phyloP scores from a whole-genome alignment of 2,888 invertebrate species.

The Polyommatus iphigenia region DNA sequence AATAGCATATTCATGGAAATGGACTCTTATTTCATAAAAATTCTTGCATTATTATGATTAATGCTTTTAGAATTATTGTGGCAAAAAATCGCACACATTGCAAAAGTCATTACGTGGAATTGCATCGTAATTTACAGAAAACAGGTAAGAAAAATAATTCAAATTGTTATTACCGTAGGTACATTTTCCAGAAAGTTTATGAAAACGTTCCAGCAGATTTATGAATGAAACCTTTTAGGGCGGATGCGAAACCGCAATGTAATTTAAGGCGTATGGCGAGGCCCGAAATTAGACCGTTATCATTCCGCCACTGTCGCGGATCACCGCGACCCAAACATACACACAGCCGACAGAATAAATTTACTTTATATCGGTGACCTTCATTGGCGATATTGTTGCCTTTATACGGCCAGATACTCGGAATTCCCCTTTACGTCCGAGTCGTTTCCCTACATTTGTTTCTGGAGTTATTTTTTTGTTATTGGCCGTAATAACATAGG shows the following conservation, averaged over 20 bases:
- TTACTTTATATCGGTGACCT: constrained; percentile 77
- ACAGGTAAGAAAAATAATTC: constrained; percentile 41
- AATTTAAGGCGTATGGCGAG: constrained; percentile 72
- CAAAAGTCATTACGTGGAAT: constrained; percentile 12
- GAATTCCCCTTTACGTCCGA: constrained; percentile 56
- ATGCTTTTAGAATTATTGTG: not conserved
- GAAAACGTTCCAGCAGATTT: constrained; percentile 76
- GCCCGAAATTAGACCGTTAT: constrained; percentile 77
- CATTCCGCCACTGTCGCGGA: constrained; percentile 76
- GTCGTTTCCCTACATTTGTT: constrained; percentile 49
- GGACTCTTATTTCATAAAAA: no score
- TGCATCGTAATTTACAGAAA: not conserved
- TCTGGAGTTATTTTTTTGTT: constrained; percentile 58
- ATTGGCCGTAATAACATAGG: constrained; percentile 52
- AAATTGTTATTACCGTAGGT: constrained; percentile 57
- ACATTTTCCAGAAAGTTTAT: constrained; percentile 72
- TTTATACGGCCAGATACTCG: constrained; percentile 67
- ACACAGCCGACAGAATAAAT: constrained; percentile 76
- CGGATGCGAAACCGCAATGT: constrained; percentile 70
- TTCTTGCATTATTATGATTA: no score
- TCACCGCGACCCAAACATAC: constrained; percentile 75
- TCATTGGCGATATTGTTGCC: constrained; percentile 75
- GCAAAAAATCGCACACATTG: not conserved
- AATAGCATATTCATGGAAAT: no score
- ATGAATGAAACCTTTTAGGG: constrained; percentile 79